phyloP scores from a whole-genome alignment of 2,113 vertebrate species.

The Mustela lutreola region DNA sequence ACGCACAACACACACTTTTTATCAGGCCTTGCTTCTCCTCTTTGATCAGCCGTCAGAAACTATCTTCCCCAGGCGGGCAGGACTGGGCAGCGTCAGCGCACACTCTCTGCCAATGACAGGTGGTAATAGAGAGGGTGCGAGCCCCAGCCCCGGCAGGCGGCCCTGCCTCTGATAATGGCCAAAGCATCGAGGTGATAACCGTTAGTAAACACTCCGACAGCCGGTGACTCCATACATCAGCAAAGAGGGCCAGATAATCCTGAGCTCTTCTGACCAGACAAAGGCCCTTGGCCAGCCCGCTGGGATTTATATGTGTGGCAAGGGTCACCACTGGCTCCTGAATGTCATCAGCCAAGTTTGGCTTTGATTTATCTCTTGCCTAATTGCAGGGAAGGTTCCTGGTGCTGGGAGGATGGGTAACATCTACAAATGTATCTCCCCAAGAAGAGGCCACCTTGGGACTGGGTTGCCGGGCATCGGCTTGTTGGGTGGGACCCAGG shows the following conservation, averaged over 20 bases:
- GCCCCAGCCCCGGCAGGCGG: conserved; percentile 90
- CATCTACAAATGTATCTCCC: conserved; percentile 33
- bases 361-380: conserved; percentile 87
- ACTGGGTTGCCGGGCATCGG: neutral
- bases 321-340: conserved; percentile 85
- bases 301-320: conserved; percentile 88
- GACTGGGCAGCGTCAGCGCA: conserved; percentile 92
- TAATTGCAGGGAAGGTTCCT: conserved; percentile 82
- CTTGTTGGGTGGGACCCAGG: neutral
- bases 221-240: conserved; percentile 89
- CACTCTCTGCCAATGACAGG: conserved; percentile 94
- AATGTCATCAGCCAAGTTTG: conserved; percentile 87
- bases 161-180: conserved; percentile 91
- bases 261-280: conserved; percentile 84
- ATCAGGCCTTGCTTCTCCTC: conserved; percentile 92
- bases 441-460: conserved; percentile 58
- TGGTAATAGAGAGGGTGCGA: conserved; percentile 94
- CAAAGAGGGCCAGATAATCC: conserved; percentile 91
- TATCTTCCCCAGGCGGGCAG: conserved; percentile 90
- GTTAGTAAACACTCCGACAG: conserved; percentile 91
- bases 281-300: conserved; percentile 80
- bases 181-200: conserved; percentile 89
- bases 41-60: conserved; percentile 97
- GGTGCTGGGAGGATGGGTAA: conserved; percentile 80
- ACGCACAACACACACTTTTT: conserved; percentile 90